A percentile compares a stretch with the other conserved stretches of the same genome.
phyloP scores from a whole-genome alignment of 2,797 vertebrate genomes.

The Triplophysa bombifrons region DNA sequence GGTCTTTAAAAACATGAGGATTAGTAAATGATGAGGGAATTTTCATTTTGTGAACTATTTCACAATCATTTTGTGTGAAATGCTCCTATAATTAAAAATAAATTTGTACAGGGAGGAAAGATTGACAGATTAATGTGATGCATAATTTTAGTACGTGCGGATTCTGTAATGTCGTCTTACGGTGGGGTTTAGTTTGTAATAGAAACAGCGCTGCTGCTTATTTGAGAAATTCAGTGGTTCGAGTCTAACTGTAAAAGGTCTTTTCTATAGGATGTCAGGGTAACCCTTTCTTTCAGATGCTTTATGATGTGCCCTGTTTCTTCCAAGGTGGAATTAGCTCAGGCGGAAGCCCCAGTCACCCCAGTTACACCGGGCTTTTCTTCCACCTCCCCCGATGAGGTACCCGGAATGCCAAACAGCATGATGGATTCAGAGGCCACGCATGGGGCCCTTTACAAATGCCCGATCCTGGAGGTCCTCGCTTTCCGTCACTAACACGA shows the following conservation, averaged over 20 bases:
- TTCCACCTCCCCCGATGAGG: conserved; percentile 75
- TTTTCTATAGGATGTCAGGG: conserved; percentile 37
- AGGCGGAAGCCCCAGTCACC: conserved; percentile 78
- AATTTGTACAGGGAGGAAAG: too few relatives aligned
- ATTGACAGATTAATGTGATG: too few relatives aligned
- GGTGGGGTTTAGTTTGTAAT: neutral
- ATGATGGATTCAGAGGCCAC: conserved; percentile 45
- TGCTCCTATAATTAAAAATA: too few relatives aligned
- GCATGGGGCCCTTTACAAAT: conserved; percentile 47
- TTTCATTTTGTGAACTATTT: too few relatives aligned
- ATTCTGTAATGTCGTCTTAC: neutral
- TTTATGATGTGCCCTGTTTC: conserved; percentile 69
- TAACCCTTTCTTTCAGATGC: conserved; percentile 57
- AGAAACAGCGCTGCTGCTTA: neutral
- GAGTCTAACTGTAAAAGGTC: neutral
- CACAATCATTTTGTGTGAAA: too few relatives aligned
- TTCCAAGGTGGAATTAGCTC: conserved; percentile 80
- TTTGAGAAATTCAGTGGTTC: too few relatives aligned
- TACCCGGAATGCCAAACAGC: conserved; percentile 64
- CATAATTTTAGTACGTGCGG: neutral
- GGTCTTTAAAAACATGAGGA: too few relatives aligned
- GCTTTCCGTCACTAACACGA: conserved; percentile 10
- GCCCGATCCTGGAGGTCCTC: conserved; percentile 9
- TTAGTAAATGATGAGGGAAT: too few relatives aligned
- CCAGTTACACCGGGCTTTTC: conserved; percentile 65